These are phyloP conservation scores for Oscheius myriophilus DNA, from an alignment of 2,888 invertebrate genomes.

Conservation along the genomic window DNA sequence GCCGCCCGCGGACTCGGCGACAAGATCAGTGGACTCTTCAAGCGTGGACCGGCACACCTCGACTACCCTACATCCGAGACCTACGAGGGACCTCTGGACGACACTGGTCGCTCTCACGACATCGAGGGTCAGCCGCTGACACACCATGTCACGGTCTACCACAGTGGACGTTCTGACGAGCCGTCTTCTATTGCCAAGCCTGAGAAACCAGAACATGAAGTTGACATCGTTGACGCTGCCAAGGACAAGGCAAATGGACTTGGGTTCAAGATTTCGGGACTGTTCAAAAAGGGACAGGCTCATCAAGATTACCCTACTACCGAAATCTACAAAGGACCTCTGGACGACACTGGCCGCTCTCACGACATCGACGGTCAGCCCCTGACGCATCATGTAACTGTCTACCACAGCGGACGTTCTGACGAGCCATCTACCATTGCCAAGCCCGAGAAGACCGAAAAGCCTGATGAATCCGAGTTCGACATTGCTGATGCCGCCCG, in stretches of 20 bases:
- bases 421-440: constrained; percentile 34
- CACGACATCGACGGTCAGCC: constrained; percentile 44
- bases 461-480: not conserved
- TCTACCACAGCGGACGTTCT: constrained; percentile 25
- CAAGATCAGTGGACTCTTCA: constrained; percentile 49
- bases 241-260: not conserved
- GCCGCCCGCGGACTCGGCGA: constrained; percentile 20
- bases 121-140: constrained; percentile 29
- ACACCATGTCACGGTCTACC: constrained; percentile 28
- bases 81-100: not conserved
- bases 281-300: constrained; percentile 38
- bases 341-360: constrained; percentile 31
- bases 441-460: constrained; percentile 16
- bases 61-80: constrained; percentile 46
- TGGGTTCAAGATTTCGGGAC: constrained; percentile 36
- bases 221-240: not conserved
- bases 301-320: constrained; percentile 39
- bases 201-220: constrained; percentile 1
- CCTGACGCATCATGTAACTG: constrained; percentile 36
- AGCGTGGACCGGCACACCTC: constrained; percentile 41
- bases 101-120: constrained; percentile 21
- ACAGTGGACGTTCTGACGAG: constrained; percentile 26
- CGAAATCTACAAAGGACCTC: constrained; percentile 37
- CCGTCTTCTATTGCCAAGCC: constrained; percentile 26
- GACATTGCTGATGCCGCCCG: constrained; percentile 12